These are phyloP conservation scores for Saxicola maurus DNA, from an alignment of 2,797 vertebrate genomes.

Conservation along the genomic window DNA sequence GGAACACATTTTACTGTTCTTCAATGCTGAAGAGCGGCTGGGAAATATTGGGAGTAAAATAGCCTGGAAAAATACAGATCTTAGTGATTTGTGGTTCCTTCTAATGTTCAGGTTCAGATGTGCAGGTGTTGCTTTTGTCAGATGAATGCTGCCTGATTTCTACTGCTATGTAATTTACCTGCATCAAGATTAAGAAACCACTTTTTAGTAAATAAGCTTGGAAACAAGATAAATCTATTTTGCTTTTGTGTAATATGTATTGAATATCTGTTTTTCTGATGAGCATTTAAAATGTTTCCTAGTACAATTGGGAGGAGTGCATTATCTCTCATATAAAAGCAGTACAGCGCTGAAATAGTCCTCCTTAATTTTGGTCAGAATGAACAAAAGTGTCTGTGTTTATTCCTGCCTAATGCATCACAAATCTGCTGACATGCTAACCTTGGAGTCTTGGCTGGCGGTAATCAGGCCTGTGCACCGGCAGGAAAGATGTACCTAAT, in stretches of 20 bases:
- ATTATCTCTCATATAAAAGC: conserved; percentile 58
- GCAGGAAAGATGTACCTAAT: conserved; percentile 79
- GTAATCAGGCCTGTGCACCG: conserved; percentile 79
- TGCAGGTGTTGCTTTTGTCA: conserved; percentile 52
- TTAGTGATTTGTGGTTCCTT: conserved; percentile 3
- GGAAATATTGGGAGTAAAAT: not conserved
- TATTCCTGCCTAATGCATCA: conserved; percentile 88
- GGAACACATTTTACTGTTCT: not conserved
- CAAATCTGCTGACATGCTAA: conserved; percentile 86
- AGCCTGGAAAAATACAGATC: not conserved
- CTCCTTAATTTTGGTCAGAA: conserved; percentile 75
- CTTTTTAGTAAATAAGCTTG: conserved; percentile 68
- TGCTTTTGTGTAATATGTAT: conserved; percentile 34
- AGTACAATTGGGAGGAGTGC: conserved; percentile 48
- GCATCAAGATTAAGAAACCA: conserved; percentile 59
- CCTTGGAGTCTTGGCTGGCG: conserved; percentile 81
- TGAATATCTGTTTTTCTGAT: conserved; percentile 54
- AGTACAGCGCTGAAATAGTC: conserved; percentile 60
- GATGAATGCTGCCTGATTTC: conserved; percentile 64
- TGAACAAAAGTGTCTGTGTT: conserved; percentile 82
- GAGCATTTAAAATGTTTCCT: conserved; percentile 53
- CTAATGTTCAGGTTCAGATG: not conserved
- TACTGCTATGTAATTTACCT: conserved; percentile 58
- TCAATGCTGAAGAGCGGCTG: not conserved
- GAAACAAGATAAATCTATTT: conserved; percentile 66